phyloP scores from a whole-genome alignment of 1,140 invertebrate genomes.

The Dysdera silvatica region DNA sequence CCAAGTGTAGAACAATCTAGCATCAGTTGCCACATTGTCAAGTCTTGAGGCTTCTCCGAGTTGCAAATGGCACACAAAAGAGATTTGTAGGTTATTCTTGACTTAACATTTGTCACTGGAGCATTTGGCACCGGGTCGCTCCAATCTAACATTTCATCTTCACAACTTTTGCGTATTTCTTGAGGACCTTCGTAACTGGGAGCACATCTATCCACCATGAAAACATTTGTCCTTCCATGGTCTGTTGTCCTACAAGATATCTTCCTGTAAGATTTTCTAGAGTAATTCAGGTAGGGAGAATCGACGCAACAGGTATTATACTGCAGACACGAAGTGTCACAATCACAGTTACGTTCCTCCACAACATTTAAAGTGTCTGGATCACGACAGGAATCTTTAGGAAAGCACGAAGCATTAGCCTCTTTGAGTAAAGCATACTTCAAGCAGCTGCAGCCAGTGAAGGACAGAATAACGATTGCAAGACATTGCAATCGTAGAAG shows the following conservation, averaged over 20 bases:
- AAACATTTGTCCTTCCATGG: not conserved
- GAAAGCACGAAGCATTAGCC: slow-evolving; percentile 16
- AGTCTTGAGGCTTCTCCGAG: not conserved
- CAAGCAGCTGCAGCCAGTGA: too few species aligned
- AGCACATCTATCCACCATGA: slow-evolving; percentile 14
- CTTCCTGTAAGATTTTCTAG: not conserved
- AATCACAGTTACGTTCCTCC: slow-evolving; percentile 17
- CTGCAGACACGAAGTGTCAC: slow-evolving; percentile 8
- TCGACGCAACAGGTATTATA: slow-evolving; percentile 22
- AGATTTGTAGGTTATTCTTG: slow-evolving; percentile 14
- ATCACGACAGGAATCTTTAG: slow-evolving; percentile 12
- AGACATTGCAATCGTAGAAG: too few species aligned
- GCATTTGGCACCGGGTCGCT: slow-evolving; percentile 15
- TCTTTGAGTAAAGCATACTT: too few species aligned
- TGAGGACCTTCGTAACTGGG: not conserved
- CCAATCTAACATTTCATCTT: slow-evolving; percentile 9
- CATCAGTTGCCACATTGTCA: slow-evolving; percentile 18
- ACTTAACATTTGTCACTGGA: slow-evolving; percentile 6
- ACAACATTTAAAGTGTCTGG: slow-evolving; percentile 10
- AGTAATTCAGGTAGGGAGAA: slow-evolving; percentile 8
- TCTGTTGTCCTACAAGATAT: not conserved
- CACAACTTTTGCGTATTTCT: slow-evolving; percentile 5
- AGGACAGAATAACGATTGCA: too few species aligned
- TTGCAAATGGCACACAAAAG: slow-evolving; percentile 23
- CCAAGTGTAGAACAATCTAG: slow-evolving; percentile 6